These are phyloP conservation scores for Tipula confusa DNA, from an alignment of 2,888 invertebrate species.

Conservation along the genomic window DNA sequence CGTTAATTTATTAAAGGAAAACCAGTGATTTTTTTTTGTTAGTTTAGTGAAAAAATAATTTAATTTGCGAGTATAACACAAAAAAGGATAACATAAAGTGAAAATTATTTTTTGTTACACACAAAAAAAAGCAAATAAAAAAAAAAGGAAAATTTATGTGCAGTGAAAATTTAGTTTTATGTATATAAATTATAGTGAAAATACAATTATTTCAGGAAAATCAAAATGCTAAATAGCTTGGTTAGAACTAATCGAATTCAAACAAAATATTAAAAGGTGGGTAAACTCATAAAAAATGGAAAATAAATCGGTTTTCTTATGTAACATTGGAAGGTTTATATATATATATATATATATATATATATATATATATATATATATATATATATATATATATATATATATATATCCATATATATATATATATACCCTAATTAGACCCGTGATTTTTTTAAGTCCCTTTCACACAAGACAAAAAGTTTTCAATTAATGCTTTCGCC, in stretches of 20 bases:
- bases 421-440: not conserved
- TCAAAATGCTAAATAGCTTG: not conserved
- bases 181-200: not conserved
- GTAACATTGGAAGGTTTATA: not conserved
- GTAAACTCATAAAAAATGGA: conserved; percentile 12
- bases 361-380: no score
- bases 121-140: not conserved
- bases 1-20: not conserved
- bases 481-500: conserved; percentile 14
- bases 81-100: not conserved
- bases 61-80: not conserved
- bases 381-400: no score
- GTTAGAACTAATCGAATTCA: not conserved
- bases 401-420: no score
- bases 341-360: no score
- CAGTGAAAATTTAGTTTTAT: not conserved
- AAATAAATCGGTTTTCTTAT: not conserved
- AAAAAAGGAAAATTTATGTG: not conserved
- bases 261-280: not conserved
- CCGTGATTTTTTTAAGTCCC: not conserved
- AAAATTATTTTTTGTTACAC: no score
- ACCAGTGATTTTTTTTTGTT: not conserved
- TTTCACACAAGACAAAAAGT: not conserved
- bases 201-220: conserved; percentile 20
- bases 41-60: not conserved